These are phyloP conservation scores for Carlito syrichta DNA, from an alignment of 2,113 vertebrate species.

Conservation along the genomic window DNA sequence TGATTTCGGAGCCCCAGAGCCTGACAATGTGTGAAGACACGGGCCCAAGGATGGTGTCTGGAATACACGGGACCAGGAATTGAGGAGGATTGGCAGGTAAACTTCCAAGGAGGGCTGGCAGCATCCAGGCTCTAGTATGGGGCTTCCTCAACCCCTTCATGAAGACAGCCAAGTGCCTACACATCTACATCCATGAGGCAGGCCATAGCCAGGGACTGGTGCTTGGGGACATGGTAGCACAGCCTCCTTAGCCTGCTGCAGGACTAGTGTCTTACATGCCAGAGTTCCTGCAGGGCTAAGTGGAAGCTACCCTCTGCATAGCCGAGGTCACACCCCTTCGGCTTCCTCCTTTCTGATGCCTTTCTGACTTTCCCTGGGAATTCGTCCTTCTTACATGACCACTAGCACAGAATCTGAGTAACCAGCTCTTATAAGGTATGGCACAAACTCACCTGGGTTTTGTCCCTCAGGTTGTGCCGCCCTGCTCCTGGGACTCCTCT, in stretches of 20 bases:
- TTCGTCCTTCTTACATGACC: not conserved
- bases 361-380: not conserved
- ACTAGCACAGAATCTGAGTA: not conserved
- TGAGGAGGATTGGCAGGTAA: not conserved
- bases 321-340: not conserved
- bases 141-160: not conserved
- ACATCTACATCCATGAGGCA: rapidly evolving
- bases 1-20: not conserved
- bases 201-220: not conserved
- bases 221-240: not conserved
- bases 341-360: not conserved
- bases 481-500: not conserved
- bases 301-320: not conserved
- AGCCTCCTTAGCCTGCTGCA: not conserved
- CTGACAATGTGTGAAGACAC: not conserved
- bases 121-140: not conserved
- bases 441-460: not conserved
- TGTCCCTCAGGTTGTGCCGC: not conserved
- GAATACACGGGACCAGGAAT: too few relatives aligned
- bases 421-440: not conserved
- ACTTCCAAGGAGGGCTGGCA: not conserved
- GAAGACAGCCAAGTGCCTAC: not conserved
- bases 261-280: not conserved
- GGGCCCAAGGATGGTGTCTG: not conserved
- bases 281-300: not conserved